Evolutionary conservation across 2,113 vertebrate genomes (phyloP), one percentile per base, ranked within the genome.

Genomic region (Amazona guildingii): DNA sequence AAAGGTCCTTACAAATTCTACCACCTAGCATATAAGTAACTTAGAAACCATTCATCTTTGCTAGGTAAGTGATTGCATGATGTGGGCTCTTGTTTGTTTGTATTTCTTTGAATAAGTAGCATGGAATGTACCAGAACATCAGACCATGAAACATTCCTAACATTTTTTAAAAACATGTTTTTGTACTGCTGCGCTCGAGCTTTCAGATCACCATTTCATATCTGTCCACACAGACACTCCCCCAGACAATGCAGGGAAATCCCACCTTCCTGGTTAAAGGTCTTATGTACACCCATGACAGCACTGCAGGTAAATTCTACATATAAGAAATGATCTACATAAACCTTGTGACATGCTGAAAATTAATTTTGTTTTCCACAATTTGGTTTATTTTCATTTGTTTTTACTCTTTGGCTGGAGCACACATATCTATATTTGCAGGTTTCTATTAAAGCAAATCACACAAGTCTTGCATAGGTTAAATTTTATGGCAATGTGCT

Each of bases 91-190:
- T 63, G 51, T 84, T 88, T 89, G 68, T 80, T 94, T 83, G 59
- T n/a, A 49, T 93, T 95, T 93, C 86, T 94, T 94, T 85, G 74
- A 93, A 90, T 70, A 49, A 46, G n/a, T 69, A 90, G 59, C 54
- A 92, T 35, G 81, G 93, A 96, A 94, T 90, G 88, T 92, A 92
- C 62, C 35, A 52, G 61, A 62, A 83, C 33, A 86, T 63, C 31
- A 92, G 88, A 88, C 52, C 64, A 85, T 46, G 44, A 95, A 77
- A 69, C 86, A 86, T 95, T 86, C 92, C 49, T 84, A 64, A 77
- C 86, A 82, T 94, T 90, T 90, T 64, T 91, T 8, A 72, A 77
- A 66, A 78, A 25, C 51, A 20, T 93, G 48, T 52, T 90, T 93
- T 94, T 63, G 27, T 72, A 29, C 10, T 59, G n/a, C 55, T 86